A percentile compares a stretch with the other conserved stretches of the same genome.
Conservation (phyloP, 2,113 vertebrate species). For the Thermophis baileyi region DNA sequence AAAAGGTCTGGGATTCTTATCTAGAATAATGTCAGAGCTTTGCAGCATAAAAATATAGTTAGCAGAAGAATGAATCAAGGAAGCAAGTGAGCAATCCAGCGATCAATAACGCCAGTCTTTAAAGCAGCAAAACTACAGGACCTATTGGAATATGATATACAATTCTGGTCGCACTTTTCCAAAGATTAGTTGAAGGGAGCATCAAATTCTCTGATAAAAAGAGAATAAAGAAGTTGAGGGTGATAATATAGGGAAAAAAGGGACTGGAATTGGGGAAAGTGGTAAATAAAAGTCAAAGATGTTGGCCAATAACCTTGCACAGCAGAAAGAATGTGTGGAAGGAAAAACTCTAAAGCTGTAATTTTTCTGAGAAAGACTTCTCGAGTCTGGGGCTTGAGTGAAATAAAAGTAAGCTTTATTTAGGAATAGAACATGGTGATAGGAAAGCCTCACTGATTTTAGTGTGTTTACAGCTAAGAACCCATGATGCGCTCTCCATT, state of each 20-base stretch:
- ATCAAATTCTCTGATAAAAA: not conserved
- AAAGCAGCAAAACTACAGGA: not conserved
- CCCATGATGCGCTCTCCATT: not conserved
- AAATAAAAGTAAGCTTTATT: not conserved
- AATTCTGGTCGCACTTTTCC: not conserved
- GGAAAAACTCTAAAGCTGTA: not conserved
- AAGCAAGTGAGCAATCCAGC: not conserved
- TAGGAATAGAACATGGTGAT: not conserved
- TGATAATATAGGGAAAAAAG: not conserved
- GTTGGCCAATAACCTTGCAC: not conserved
- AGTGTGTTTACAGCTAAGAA: not conserved
- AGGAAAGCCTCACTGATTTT: not conserved
- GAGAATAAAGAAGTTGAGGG: not conserved
- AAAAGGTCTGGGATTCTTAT: not conserved
- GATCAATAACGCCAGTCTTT: not conserved
- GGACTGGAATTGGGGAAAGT: not conserved
- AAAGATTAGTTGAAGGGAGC: not conserved
- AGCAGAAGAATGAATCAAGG: not conserved
- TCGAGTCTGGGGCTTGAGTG: not conserved
- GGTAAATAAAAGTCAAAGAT: not conserved
- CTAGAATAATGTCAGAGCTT: not conserved
- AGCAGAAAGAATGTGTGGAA: not conserved
- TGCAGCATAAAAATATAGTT: not conserved
- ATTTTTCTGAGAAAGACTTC: not conserved
- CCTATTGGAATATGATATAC: not conserved